Base-by-base conservation (phyloP, 2,113 vertebrate genomes). In the Lynx canadensis region DNA sequence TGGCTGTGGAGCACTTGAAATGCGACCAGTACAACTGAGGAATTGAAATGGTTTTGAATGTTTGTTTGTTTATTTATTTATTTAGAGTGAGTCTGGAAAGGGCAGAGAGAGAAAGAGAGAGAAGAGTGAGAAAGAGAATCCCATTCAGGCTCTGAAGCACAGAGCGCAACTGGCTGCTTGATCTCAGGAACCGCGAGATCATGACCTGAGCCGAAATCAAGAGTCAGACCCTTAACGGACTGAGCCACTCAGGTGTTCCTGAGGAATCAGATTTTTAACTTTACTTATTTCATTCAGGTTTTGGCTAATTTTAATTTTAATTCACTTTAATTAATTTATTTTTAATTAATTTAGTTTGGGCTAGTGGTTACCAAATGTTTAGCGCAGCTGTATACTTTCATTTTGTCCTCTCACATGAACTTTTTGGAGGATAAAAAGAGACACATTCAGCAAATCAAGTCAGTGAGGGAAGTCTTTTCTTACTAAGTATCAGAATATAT, bases 381-480 rank as follows among this genome's bases (percentile, higher is more conserved):
- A 29, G 81, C 73, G 5, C 27, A 29, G 8, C 48, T 92, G 2
- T 88, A 33, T 86, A 55, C 31, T 25, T 15, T 78, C 60, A 84
- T n/a, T 81, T 74, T 48, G 63, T 80, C 52, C n/a, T 45, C 41
- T 91, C 4, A 33, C 10, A 81, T 10, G 38, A 15, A 36, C 38
- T 92, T 82, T 48, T 69, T 55, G 13, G 68, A 50, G 10, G 31
- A 85, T 79, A 41, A 89, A 91, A 94, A 89, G 12, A 14, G 31
- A 91, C 52, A 66, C 13, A 68, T 66, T 95, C 29, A 80, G 71
- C 96, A 90, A 95, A 97, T 78, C 73, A 94, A 82, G 78, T 83
- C 52, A 71, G 50, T 80, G 82, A 84, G 23, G 18, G 38, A 27
- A 86, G 15, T 66, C 23, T 29, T 48, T 21, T 11, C 79, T 95